Percentiles rank a stretch among this genome's conserved stretches.
Conservation (phyloP, 2,113 vertebrate genomes). For the Pomatorhinus ruficollis region DNA sequence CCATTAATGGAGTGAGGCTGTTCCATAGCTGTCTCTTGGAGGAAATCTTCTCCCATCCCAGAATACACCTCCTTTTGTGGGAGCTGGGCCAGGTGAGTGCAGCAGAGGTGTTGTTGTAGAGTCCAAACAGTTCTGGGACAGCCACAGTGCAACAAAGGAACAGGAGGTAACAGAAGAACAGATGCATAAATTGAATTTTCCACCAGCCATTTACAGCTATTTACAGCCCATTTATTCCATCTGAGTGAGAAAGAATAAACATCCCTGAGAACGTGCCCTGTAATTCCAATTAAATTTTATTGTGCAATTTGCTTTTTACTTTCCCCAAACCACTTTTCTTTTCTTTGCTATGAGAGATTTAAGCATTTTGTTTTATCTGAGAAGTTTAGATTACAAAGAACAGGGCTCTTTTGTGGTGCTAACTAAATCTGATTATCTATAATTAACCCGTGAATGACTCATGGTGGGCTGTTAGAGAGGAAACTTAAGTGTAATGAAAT, state of each 20-base stretch:
- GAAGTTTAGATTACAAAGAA: background rate
- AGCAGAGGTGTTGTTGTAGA: background rate
- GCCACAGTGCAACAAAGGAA: background rate
- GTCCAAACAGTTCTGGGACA: background rate
- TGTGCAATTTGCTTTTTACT: slow-evolving; percentile 34
- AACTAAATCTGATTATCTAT: slow-evolving; percentile 16
- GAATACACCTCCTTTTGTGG: background rate
- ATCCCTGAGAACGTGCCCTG: slow-evolving; percentile 9
- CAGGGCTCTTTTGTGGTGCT: background rate
- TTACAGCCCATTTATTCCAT: slow-evolving; percentile 52
- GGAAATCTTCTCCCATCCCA: background rate
- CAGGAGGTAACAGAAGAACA: background rate
- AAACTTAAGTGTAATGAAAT: background rate
- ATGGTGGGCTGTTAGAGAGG: background rate
- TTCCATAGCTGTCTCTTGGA: background rate
- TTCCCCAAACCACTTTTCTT: background rate
- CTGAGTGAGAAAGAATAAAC: slow-evolving; percentile 39
- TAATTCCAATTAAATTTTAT: slow-evolving; percentile 60
- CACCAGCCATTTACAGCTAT: slow-evolving; percentile 24
- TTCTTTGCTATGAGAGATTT: background rate
- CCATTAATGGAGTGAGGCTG: background rate
- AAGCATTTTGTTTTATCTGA: background rate
- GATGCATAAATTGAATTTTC: slow-evolving; percentile 43
- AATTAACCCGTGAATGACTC: slow-evolving; percentile 39
- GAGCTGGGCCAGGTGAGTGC: background rate